Conservation (phyloP, 2,888 invertebrate species). For the Cecidostiba fungosa region DNA sequence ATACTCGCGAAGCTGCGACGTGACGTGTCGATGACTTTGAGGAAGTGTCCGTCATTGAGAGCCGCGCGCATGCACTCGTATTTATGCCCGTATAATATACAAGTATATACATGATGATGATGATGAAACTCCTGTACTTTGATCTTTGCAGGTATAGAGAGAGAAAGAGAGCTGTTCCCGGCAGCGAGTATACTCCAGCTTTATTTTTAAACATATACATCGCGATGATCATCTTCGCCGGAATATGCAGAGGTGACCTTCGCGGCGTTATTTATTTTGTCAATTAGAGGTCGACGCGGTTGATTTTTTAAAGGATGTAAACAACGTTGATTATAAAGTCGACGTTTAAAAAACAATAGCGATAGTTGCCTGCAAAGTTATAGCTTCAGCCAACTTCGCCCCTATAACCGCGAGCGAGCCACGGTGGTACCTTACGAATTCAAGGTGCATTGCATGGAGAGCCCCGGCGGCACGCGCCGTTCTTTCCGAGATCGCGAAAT, state of each 20-base stretch:
- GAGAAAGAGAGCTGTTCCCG: background rate
- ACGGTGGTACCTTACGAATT: background rate
- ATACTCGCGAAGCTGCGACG: conserved; percentile 19
- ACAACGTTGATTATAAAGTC: background rate
- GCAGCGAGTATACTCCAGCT: background rate
- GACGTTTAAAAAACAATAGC: no score
- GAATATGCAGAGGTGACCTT: conserved; percentile 24
- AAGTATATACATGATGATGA: background rate
- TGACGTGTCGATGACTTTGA: conserved; percentile 58
- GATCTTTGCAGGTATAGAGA: background rate
- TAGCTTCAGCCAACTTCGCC: background rate
- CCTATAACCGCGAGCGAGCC: no score
- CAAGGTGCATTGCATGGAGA: background rate
- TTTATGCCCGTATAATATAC: background rate
- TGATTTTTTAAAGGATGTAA: background rate
- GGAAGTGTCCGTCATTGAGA: conserved; percentile 45
- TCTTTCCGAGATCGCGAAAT: conserved; percentile 44
- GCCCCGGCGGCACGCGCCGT: background rate
- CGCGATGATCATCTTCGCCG: background rate
- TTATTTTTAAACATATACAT: background rate
- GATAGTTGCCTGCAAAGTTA: no score
- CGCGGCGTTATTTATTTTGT: background rate
- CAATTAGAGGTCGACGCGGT: background rate
- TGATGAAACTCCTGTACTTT: background rate
- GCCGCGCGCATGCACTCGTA: background rate